Evolutionary conservation across 2,113 vertebrate species (phyloP).

Genomic region (Xyliphius kryptos): DNA sequence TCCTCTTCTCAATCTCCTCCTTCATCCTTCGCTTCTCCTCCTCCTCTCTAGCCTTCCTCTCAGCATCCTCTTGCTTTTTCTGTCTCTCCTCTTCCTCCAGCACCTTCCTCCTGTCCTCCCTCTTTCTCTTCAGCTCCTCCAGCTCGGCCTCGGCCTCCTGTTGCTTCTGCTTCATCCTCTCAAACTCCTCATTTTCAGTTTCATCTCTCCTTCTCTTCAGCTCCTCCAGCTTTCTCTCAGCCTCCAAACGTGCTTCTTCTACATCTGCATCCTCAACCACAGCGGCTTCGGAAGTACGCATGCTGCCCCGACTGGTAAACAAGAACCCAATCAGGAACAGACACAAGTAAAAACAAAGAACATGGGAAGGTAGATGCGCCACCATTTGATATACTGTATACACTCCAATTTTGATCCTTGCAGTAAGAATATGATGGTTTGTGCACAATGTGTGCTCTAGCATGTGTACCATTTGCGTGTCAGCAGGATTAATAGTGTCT

Average conservation of each 20-base stretch:
- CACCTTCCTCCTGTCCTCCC: slow-evolving; percentile 87
- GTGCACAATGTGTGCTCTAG: too few relatives aligned
- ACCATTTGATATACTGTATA: too few relatives aligned
- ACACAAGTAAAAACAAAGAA: slow-evolving; percentile 11
- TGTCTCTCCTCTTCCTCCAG: slow-evolving; percentile 87
- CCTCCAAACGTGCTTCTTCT: slow-evolving; percentile 64
- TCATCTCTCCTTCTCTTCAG: slow-evolving; percentile 81
- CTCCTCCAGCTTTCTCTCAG: slow-evolving; percentile 81
- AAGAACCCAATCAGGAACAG: background rate
- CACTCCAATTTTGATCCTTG: too few relatives aligned
- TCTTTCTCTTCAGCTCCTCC: slow-evolving; percentile 86
- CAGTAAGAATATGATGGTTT: too few relatives aligned
- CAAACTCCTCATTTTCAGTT: slow-evolving; percentile 81
- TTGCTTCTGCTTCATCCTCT: slow-evolving; percentile 87
- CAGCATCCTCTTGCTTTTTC: slow-evolving; percentile 81
- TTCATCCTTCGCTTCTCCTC: slow-evolving; percentile 95
- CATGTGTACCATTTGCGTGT: too few relatives aligned
- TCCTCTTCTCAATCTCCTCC: slow-evolving; percentile 91
- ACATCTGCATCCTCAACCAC: slow-evolving; percentile 54
- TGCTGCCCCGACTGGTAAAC: slow-evolving; percentile 60
- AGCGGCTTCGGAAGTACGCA: slow-evolving; percentile 54
- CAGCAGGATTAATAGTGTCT: too few relatives aligned
- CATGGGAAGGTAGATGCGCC: background rate
- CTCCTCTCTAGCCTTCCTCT: slow-evolving; percentile 83
- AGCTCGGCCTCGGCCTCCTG: slow-evolving; percentile 83